Percentiles rank a stretch among this genome's conserved stretches.
Evolutionary conservation across 2,888 invertebrate species (phyloP).

Genomic region (Ornithoptera priamus): DNA sequence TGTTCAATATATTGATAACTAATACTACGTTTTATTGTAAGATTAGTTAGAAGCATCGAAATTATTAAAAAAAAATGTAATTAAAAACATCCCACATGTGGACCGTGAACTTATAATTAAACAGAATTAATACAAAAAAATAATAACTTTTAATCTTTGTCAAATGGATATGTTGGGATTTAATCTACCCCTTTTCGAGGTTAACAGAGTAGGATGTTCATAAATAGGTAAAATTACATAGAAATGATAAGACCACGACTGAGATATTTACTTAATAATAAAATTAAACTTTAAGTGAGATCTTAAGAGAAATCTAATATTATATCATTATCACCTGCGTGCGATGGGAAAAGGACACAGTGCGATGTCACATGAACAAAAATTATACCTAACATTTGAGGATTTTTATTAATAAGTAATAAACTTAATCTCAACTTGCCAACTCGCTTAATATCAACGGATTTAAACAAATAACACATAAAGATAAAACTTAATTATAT

Average conservation of each 20-base stretch:
- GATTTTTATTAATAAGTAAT: neutral
- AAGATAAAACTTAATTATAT: neutral
- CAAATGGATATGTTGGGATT: neutral
- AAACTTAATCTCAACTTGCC: neutral
- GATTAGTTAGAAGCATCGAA: too few relatives aligned
- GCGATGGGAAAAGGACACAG: conserved; percentile 15
- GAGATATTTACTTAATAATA: neutral
- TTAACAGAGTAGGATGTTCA: neutral
- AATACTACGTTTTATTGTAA: too few relatives aligned
- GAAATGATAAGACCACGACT: conserved; percentile 14
- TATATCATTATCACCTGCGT: conserved; percentile 9
- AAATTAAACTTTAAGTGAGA: neutral
- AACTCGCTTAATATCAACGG: neutral
- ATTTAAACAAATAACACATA: neutral
- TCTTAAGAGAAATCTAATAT: conserved; percentile 16
- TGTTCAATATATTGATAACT: too few relatives aligned
- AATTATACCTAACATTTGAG: neutral
- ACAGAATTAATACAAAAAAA: too few relatives aligned
- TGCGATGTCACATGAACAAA: conserved; percentile 4
- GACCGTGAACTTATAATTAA: too few relatives aligned
- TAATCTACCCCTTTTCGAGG: neutral
- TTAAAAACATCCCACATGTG: too few relatives aligned
- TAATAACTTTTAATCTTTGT: too few relatives aligned
- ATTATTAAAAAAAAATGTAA: too few relatives aligned
- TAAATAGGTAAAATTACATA: conserved; percentile 1